These are phyloP conservation scores for Drosophila borborema DNA, from an alignment of 2,888 invertebrate genomes.

Conservation along the genomic window DNA sequence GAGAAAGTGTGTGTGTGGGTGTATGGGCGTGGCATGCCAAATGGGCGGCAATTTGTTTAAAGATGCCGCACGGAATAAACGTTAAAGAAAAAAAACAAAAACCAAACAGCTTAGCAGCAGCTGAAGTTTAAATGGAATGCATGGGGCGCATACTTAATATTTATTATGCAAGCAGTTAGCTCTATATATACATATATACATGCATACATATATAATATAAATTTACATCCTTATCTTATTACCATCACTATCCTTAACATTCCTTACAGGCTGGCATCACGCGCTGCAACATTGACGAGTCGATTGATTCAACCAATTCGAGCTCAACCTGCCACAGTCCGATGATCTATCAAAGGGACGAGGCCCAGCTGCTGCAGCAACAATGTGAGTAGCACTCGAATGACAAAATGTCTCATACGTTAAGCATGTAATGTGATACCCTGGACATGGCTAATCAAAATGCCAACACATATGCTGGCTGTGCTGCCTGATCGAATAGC, in stretches of 20 bases:
- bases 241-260: not conserved
- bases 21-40: conserved; percentile 36
- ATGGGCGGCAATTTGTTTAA: conserved; percentile 66
- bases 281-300: conserved; percentile 85
- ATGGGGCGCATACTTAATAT: conserved; percentile 38
- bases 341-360: conserved; percentile 84
- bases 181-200: not conserved
- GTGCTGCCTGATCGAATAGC: not conserved
- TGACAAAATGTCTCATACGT: conserved; percentile 35
- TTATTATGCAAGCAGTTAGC: not conserved
- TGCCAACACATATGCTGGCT: conserved; percentile 45
- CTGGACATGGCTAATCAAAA: conserved; percentile 63
- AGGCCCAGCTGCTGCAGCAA: conserved; percentile 82
- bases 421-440: conserved; percentile 44
- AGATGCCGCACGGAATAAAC: conserved; percentile 51
- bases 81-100: not conserved
- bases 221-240: not conserved
- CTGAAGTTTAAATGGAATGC: not conserved
- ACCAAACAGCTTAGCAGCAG: conserved; percentile 5
- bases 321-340: conserved; percentile 85
- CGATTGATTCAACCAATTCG: conserved; percentile 84
- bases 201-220: not conserved
- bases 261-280: conserved; percentile 84
- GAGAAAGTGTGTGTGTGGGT: conserved; percentile 5
- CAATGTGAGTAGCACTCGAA: conserved; percentile 67